Conservation (phyloP, 2,113 vertebrate genomes). For the Epinephelus moara region DNA sequence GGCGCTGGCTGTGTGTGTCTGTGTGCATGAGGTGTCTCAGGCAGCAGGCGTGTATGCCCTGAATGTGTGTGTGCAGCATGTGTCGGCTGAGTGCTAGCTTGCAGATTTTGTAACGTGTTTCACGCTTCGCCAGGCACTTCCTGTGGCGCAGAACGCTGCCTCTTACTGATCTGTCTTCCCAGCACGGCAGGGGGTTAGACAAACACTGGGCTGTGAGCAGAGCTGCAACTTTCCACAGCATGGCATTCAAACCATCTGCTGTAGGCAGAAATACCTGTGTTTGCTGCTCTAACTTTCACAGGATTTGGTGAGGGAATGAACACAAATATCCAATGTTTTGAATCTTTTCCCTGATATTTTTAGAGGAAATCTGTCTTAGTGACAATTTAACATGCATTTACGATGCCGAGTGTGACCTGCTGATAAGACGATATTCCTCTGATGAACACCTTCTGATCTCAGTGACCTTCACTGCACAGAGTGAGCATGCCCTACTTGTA, state of each 20-base stretch:
- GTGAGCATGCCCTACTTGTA: constrained; percentile 57
- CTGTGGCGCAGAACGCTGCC: constrained; percentile 50
- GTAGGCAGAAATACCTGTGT: constrained; percentile 4
- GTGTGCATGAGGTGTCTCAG: background rate
- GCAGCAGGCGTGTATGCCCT: constrained; percentile 22
- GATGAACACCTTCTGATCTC: constrained; percentile 14
- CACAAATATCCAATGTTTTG: background rate
- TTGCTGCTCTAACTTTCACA: background rate
- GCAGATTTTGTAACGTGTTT: constrained; percentile 67
- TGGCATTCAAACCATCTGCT: constrained; percentile 19
- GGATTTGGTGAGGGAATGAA: background rate
- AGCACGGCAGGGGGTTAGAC: constrained; percentile 51
- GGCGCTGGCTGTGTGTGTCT: background rate
- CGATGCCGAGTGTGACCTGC: background rate
- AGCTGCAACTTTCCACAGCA: constrained; percentile 21
- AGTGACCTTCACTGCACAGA: constrained; percentile 29
- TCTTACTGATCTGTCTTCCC: constrained; percentile 63
- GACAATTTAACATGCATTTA: background rate
- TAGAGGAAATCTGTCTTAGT: background rate
- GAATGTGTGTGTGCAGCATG: constrained; percentile 43
- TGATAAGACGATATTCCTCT: constrained; percentile 7
- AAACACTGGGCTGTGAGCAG: constrained; percentile 45
- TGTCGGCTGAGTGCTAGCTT: constrained; percentile 56
- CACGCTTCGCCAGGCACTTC: constrained; percentile 55
- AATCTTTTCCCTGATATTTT: background rate